Conservation (phyloP, 2,888 invertebrate species). For the Agrotis puta region DNA sequence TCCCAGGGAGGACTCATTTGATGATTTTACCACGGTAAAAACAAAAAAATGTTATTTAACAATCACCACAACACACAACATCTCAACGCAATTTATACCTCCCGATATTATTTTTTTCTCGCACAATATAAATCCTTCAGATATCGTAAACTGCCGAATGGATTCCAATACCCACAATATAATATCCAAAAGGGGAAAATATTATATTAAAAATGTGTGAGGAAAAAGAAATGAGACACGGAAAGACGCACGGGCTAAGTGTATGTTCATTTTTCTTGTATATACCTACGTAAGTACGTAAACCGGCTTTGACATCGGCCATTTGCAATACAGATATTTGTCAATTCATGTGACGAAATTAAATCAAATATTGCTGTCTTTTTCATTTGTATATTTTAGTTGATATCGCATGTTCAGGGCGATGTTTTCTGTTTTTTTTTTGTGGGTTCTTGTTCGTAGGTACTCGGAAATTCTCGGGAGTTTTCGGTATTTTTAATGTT, state of each 20-base stretch:
- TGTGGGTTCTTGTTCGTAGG: neutral
- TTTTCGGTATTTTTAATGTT: neutral
- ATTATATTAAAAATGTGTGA: conserved; percentile 32
- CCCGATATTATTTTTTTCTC: neutral
- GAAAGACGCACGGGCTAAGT: conserved; percentile 12
- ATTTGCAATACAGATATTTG: conserved; percentile 47
- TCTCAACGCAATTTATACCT: neutral
- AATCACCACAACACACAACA: neutral
- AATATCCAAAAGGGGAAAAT: conserved; percentile 29
- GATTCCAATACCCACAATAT: conserved; percentile 23
- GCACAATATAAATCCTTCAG: conserved; percentile 22
- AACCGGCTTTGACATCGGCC: conserved; percentile 27
- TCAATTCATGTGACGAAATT: conserved; percentile 25
- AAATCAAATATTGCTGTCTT: conserved; percentile 9
- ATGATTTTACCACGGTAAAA: too few relatives aligned
- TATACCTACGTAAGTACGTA: conserved; percentile 15
- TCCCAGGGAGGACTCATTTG: too few relatives aligned
- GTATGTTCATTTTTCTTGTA: conserved; percentile 38
- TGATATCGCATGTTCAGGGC: neutral
- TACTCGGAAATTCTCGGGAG: neutral
- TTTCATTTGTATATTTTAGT: neutral
- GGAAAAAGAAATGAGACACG: conserved; percentile 44
- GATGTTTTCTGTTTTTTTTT: neutral
- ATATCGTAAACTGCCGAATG: conserved; percentile 26
- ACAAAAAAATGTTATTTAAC: too few relatives aligned